A percentile compares a stretch with the other conserved stretches of the same genome.
phyloP scores from a whole-genome alignment of 2,888 invertebrate species.

The Lithophane leautieri region DNA sequence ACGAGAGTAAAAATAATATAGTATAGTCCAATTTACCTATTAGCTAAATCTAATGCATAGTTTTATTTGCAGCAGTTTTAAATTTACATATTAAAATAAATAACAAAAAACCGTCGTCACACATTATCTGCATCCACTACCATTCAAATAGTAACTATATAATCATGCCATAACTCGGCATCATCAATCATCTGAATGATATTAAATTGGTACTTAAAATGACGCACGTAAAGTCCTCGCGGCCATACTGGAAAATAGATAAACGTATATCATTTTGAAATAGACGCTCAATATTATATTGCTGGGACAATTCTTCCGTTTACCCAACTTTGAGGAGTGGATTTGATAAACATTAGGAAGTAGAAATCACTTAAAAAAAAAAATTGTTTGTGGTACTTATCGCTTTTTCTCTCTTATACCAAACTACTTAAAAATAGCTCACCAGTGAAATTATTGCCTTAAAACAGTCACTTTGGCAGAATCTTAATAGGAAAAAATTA shows the following conservation, averaged over 20 bases:
- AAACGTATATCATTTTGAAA: constrained; percentile 48
- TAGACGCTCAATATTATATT: constrained; percentile 28
- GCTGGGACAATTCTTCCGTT: constrained; percentile 37
- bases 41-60: not conserved
- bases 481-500: too few species aligned
- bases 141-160: constrained; percentile 36
- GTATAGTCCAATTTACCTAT: too few species aligned
- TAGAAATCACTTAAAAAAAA: not conserved
- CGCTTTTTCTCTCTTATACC: too few species aligned
- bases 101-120: not conserved
- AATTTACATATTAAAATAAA: not conserved
- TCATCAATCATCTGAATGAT: constrained; percentile 56
- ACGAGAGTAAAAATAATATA: not conserved
- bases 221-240: constrained; percentile 60
- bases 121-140: not conserved
- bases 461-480: too few species aligned
- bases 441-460: too few species aligned
- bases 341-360: not conserved
- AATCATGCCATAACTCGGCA: constrained; percentile 42
- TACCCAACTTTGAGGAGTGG: constrained; percentile 7
- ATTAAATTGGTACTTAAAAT: constrained; percentile 49
- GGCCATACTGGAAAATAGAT: constrained; percentile 45
- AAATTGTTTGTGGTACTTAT: not conserved
- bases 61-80: not conserved
- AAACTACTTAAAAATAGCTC: too few species aligned